A percentile compares a stretch with the other conserved stretches of the same genome.
These are phyloP conservation scores for Plebejus anna DNA, from an alignment of 2,888 invertebrate species.

Conservation along the genomic window DNA sequence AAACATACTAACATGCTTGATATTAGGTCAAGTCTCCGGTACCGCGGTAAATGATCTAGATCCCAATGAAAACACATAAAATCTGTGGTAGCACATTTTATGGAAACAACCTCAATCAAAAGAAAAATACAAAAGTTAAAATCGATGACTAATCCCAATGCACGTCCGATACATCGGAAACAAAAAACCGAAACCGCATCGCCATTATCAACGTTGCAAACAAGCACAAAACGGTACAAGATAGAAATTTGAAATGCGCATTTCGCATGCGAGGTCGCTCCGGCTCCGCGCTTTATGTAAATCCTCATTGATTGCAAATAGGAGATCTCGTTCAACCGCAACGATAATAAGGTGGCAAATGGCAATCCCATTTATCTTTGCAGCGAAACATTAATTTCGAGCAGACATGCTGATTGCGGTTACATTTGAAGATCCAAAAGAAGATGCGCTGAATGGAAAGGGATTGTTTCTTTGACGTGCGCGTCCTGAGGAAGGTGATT, in stretches of 20 bases:
- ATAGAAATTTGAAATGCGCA: slow-evolving; percentile 48
- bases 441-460: background rate
- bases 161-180: background rate
- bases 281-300: slow-evolving; percentile 62
- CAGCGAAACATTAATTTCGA: slow-evolving; percentile 35
- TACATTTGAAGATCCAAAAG: background rate
- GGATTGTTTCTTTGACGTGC: background rate
- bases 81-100: background rate
- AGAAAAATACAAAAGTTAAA: background rate
- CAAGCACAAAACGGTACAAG: slow-evolving; percentile 40
- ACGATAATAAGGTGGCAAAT: slow-evolving; percentile 53
- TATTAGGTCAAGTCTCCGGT: too few species aligned
- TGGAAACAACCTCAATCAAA: background rate
- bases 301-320: slow-evolving; percentile 75
- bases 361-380: slow-evolving; percentile 44
- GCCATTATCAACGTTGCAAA: slow-evolving; percentile 33
- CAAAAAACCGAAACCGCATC: background rate
- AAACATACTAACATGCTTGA: too few species aligned
- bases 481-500: too few species aligned
- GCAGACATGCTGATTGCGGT: background rate
- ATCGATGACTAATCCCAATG: background rate
- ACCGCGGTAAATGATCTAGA: too few species aligned
- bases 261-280: slow-evolving; percentile 52
- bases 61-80: background rate
- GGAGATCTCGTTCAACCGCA: slow-evolving; percentile 54